phyloP scores from a whole-genome alignment of 2,797 vertebrate genomes.

The Clarias pachynema region DNA sequence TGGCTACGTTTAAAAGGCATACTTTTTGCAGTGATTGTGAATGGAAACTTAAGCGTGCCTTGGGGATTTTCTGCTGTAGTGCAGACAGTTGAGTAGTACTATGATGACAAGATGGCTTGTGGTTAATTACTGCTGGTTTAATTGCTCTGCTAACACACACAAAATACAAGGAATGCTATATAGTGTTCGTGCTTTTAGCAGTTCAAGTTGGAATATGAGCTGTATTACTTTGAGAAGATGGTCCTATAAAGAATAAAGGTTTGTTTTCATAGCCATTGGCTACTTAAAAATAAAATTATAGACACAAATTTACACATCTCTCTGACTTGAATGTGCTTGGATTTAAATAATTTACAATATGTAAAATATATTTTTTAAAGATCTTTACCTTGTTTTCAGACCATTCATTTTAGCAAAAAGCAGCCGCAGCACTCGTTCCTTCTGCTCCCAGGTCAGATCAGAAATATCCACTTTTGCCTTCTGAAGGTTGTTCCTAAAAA shows the following conservation, averaged over 20 bases:
- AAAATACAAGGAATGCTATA: conserved; percentile 1
- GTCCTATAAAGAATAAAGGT: background rate
- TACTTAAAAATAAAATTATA: background rate
- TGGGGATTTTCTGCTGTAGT: conserved; percentile 36
- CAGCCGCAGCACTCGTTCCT: conserved; percentile 82
- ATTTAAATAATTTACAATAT: background rate
- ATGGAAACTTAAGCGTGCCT: conserved; percentile 35
- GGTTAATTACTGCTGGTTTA: conserved; percentile 40
- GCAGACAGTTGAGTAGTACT: conserved; percentile 40
- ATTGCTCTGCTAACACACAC: conserved; percentile 14
- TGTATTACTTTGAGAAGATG: conserved; percentile 7
- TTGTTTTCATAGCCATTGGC: background rate
- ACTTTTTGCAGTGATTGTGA: conserved; percentile 37
- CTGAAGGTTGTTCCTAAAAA: conserved; percentile 75
- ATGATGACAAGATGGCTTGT: conserved; percentile 38
- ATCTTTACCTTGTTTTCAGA: conserved; percentile 71
- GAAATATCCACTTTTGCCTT: conserved; percentile 77
- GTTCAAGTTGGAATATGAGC: conserved; percentile 6
- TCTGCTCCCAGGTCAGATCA: conserved; percentile 91
- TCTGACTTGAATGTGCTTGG: background rate
- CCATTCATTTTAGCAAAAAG: conserved; percentile 92
- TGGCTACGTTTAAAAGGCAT: conserved; percentile 40
- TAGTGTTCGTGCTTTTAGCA: conserved; percentile 23
- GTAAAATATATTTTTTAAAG: background rate
- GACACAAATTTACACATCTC: background rate